Evolutionary conservation across 2,888 invertebrate species (phyloP).

Genomic region (Drosophila differens): DNA sequence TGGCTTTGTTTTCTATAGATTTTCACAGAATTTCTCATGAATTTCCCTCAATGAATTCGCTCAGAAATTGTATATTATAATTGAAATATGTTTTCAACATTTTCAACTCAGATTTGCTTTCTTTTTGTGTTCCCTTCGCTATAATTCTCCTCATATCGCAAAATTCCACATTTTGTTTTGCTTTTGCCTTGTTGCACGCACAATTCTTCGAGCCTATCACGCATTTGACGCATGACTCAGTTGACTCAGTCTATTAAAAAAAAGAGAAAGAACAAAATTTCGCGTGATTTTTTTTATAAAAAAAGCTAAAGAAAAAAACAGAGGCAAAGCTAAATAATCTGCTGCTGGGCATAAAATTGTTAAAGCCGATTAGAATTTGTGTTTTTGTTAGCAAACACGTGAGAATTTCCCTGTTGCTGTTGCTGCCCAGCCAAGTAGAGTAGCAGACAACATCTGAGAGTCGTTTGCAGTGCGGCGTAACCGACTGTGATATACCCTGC

Average conservation of each 20-base stretch:
- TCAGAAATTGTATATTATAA: neutral
- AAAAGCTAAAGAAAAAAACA: conserved; percentile 47
- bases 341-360: neutral
- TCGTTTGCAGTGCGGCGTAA: neutral
- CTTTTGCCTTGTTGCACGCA: conserved; percentile 6
- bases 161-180: conserved; percentile 10
- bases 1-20: neutral
- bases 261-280: conserved; percentile 10
- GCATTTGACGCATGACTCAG: conserved; percentile 65
- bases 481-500: neutral
- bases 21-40: neutral
- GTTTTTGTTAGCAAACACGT: conserved; percentile 1
- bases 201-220: conserved; percentile 65
- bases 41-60: neutral
- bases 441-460: neutral
- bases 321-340: neutral
- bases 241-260: conserved; percentile 31
- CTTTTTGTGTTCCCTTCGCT: no score
- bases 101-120: conserved; percentile 1
- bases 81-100: neutral
- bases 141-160: neutral
- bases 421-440: neutral
- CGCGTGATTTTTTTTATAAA: conserved; percentile 42
- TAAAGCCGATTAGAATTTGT: conserved; percentile 12
- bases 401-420: neutral